Base-by-base conservation (phyloP, 2,797 vertebrate genomes). In the Perodicticus potto region DNA sequence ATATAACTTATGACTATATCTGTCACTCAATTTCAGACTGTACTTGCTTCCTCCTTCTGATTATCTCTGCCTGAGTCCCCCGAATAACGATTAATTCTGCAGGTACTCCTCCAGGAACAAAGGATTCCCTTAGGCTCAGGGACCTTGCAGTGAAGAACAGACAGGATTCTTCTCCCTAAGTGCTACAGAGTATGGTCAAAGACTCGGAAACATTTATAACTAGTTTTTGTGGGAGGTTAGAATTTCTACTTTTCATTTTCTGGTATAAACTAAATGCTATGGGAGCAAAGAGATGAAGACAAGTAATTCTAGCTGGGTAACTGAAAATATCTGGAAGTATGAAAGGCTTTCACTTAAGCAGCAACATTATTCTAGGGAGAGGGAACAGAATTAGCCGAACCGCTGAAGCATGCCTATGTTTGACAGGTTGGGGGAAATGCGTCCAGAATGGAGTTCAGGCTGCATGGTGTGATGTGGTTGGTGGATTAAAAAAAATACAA, bases 1-100 rank as follows among this genome's bases (percentile, higher is more conserved):
- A 20, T 70, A 88, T 85, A 82, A 49, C 0, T 5, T 32, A 43
- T 67, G 70, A 32, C 59, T 89, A 4, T 16, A 82, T 23, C 27
- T 57, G 27, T 84, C 69, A 67, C 2, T 45, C 7, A 8, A 43
- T 34, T 90, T 73, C 82, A 78, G 11, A 27, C 4, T 57, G 23
- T 6, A 23, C 0, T 5, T 53, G 49, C 14, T 7, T 8, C 13
- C 0, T 37, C 10, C 19, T 7, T 87, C 7, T 17, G 29, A 67
- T 61, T 27, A 32, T 45, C 34, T 81, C 8, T 89, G n/a, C 25
- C 67, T 85, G 37, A 81, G 1, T 43, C 45, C 8, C 37, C 43
- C 91, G 77, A 78, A 77, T 14, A 61, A 73, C 63, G n/a, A 73
- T 23, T 80, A 14, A 89, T 29, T 67, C 72, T 49, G 19, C 0